Evolutionary conservation across 2,888 invertebrate genomes (phyloP).

Genomic region (Drosophila affinis): DNA sequence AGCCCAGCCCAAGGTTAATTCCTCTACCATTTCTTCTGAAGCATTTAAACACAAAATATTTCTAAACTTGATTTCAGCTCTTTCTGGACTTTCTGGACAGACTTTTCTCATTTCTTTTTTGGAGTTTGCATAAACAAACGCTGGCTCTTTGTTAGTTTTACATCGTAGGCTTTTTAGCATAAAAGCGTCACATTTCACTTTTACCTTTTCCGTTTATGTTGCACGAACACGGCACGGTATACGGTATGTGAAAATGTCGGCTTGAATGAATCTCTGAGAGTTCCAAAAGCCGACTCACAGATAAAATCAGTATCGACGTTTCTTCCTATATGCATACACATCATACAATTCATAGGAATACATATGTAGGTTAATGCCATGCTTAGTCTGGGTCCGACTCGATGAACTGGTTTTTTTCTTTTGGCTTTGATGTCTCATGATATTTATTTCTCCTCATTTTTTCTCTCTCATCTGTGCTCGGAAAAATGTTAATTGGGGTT

Average conservation of each 20-base stretch:
- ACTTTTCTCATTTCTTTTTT: slow-evolving; percentile 24
- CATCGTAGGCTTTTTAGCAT: slow-evolving; percentile 60
- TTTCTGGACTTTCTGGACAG: not conserved
- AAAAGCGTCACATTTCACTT: slow-evolving; percentile 73
- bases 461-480: slow-evolving; percentile 2
- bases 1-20: not conserved
- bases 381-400: slow-evolving; percentile 53
- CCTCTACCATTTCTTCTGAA: not conserved
- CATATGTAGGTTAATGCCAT: slow-evolving; percentile 49
- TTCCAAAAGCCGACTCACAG: slow-evolving; percentile 8
- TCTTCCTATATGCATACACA: not conserved
- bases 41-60: slow-evolving; percentile 5
- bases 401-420: slow-evolving; percentile 59
- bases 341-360: too few species aligned
- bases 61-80: slow-evolving; percentile 25
- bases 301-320: slow-evolving; percentile 7
- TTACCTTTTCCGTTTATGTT: slow-evolving; percentile 43
- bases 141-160: slow-evolving; percentile 48
- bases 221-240: not conserved
- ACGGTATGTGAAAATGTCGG: slow-evolving; percentile 35
- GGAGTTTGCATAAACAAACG: slow-evolving; percentile 61
- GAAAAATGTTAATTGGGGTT: slow-evolving; percentile 24
- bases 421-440: slow-evolving; percentile 55
- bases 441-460: slow-evolving; percentile 54
- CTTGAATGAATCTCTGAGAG: slow-evolving; percentile 35